Evolutionary conservation across 30 jellyfish, hydroid and myxozoan species (phyloP).

Genomic region (Hydra vulgaris): DNA sequence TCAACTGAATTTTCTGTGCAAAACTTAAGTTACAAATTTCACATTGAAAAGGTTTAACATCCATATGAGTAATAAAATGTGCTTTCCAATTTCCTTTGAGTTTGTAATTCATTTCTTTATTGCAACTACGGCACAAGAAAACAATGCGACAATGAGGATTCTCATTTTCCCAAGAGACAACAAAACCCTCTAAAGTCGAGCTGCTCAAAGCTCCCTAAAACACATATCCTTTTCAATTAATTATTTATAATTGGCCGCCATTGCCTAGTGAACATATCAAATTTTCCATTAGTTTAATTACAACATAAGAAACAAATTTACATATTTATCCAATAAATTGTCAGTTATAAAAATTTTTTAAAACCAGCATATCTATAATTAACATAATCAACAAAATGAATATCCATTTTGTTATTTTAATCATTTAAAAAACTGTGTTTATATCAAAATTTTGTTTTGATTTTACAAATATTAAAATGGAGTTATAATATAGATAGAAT

Average conservation of each 20-base stretch:
- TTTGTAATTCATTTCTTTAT: constrained; percentile 3
- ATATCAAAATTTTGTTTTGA: no score
- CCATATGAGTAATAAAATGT: neutral
- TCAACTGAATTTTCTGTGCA: constrained; percentile 10
- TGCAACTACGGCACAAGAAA: constrained; percentile 2
- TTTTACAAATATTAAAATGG: no score
- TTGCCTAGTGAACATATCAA: neutral
- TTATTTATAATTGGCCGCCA: neutral
- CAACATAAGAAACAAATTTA: no score
- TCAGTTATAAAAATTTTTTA: no score
- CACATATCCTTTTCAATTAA: neutral
- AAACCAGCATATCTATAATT: no score
- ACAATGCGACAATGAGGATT: constrained; percentile 5
- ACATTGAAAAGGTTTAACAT: constrained; percentile 4
- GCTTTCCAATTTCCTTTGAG: constrained; percentile 2
- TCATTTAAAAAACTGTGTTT: no score
- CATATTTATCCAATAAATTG: no score
- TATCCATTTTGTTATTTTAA: no score
- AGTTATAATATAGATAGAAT: no score
- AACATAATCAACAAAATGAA: no score
- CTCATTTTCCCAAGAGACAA: neutral
- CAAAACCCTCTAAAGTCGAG: neutral
- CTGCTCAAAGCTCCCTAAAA: neutral
- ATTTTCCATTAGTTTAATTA: neutral
- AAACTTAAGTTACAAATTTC: constrained; percentile 1